Evolutionary conservation across 2,113 vertebrate species (phyloP).

Genomic region (Columba livia): DNA sequence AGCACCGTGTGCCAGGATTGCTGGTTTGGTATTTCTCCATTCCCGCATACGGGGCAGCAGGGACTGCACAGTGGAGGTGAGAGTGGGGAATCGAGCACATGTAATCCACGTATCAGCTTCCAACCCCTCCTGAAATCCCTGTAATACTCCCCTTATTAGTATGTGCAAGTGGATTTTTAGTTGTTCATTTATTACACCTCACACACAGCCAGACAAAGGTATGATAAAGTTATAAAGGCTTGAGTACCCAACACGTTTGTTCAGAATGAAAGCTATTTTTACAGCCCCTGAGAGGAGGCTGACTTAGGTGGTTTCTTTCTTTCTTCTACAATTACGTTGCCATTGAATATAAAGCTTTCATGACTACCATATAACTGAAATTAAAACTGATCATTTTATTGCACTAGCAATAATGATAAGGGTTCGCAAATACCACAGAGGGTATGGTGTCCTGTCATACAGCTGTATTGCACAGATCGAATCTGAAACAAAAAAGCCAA

Average conservation of each 20-base stretch:
- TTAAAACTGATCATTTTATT: slow-evolving; percentile 27
- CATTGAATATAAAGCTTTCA: slow-evolving; percentile 1
- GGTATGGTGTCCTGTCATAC: background rate
- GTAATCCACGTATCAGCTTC: fast-evolving
- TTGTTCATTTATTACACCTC: background rate
- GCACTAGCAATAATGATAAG: background rate
- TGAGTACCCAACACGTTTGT: background rate
- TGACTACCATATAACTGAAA: slow-evolving; percentile 1
- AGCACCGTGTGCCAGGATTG: fast-evolving
- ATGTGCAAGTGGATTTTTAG: background rate
- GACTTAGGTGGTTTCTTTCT: background rate
- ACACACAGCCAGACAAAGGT: background rate
- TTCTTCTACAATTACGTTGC: background rate
- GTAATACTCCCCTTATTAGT: background rate
- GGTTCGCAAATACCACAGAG: slow-evolving; percentile 14
- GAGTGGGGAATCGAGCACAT: background rate
- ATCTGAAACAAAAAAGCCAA: background rate
- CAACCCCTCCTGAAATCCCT: background rate
- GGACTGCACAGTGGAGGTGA: fast-evolving
- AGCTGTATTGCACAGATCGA: background rate
- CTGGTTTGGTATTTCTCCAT: fast-evolving
- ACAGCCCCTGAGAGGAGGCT: background rate
- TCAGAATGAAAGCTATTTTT: background rate
- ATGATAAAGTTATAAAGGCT: background rate
- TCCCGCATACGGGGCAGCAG: fast-evolving